Evolutionary conservation across 2,888 invertebrate species (phyloP).

Genomic region (Volucella bombylans): DNA sequence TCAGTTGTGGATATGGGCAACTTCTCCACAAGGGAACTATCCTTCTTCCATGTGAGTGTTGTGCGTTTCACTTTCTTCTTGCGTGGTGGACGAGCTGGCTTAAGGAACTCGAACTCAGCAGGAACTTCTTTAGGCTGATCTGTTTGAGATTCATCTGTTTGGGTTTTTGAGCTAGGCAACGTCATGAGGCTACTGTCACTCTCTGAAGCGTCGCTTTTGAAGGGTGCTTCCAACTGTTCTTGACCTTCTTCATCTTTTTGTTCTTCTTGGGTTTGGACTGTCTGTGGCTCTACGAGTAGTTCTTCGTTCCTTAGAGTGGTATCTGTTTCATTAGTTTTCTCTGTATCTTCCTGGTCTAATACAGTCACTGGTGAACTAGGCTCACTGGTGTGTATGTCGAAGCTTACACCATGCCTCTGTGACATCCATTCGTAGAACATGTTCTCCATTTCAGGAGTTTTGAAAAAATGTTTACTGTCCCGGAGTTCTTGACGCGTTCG

Average conservation of each 20-base stretch:
- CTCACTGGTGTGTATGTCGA: slow-evolving; percentile 69
- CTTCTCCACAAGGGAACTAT: slow-evolving; percentile 77
- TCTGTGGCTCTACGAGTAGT: neutral
- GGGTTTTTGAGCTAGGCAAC: slow-evolving; percentile 74
- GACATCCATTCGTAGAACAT: slow-evolving; percentile 80
- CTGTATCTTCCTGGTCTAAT: slow-evolving; percentile 43
- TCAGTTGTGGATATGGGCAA: slow-evolving; percentile 78
- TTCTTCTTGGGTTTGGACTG: too few species aligned
- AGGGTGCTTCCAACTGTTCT: neutral
- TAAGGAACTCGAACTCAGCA: slow-evolving; percentile 76
- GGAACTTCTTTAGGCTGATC: slow-evolving; percentile 41
- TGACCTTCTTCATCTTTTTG: neutral
- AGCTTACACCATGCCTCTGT: slow-evolving; percentile 78
- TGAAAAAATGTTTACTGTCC: slow-evolving; percentile 77
- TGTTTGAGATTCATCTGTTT: slow-evolving; percentile 73
- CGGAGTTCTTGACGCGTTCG: slow-evolving; percentile 78
- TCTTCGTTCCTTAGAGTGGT: slow-evolving; percentile 39
- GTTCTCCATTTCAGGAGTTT: slow-evolving; percentile 77
- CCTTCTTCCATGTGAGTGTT: slow-evolving; percentile 78
- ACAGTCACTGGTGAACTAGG: slow-evolving; percentile 1
- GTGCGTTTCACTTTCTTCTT: slow-evolving; percentile 79
- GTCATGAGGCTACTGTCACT: slow-evolving; percentile 57
- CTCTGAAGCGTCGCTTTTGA: slow-evolving; percentile 27
- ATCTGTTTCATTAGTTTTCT: slow-evolving; percentile 76
- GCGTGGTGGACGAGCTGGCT: slow-evolving; percentile 77